Base-by-base conservation (phyloP, 1,140 invertebrate genomes). In the Drosophila orena region DNA sequence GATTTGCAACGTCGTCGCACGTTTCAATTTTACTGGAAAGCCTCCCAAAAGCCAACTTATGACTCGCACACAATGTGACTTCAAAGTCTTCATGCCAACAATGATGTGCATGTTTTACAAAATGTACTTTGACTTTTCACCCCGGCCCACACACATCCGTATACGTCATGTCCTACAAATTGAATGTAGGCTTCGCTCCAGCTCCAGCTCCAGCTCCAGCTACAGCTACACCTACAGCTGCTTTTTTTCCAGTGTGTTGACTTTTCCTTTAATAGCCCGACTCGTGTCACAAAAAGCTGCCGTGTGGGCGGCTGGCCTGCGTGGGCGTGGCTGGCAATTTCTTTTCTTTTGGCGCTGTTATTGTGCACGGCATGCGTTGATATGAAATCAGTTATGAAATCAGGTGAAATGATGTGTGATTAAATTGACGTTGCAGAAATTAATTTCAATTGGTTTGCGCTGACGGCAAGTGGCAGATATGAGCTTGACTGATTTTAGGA, bases 51-150 rank as follows among this genome's bases (percentile, higher is more conserved):
- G 49, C 34, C 52, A 55, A 62, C 53, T 76, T 85, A 72, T 84
- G 66, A 73, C 58, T 49, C 60, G 57, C 64, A 42, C 54, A 77
- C 56, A 68, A 64, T 70, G 58, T 70, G 64, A 81, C 68, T 81
- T 71, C 27, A 78, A 89, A 88, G 83, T 77, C 84, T 66, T 84
- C 72, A 79, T 84, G 84, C 76, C 65, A 88, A 88, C 83, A 88
- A 89, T 88, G 84, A 88, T 89, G 84, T 71, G 84, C 79, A 89
- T 89, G 83, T 88, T 88, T 77, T 84, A 88, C 79, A 88, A 88
- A 79, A 64, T 77, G 57, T 83, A 86, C 79, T 86, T 75, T 66
- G 81, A 74, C 79, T 69, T 79, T 59, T 71, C 47, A 40, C 77
- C 77, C 49, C 44, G 17, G 20, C 35, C 42, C 71, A 17, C 70